phyloP scores from a whole-genome alignment of 2,888 invertebrate genomes.

The Synergus laeviventris region DNA sequence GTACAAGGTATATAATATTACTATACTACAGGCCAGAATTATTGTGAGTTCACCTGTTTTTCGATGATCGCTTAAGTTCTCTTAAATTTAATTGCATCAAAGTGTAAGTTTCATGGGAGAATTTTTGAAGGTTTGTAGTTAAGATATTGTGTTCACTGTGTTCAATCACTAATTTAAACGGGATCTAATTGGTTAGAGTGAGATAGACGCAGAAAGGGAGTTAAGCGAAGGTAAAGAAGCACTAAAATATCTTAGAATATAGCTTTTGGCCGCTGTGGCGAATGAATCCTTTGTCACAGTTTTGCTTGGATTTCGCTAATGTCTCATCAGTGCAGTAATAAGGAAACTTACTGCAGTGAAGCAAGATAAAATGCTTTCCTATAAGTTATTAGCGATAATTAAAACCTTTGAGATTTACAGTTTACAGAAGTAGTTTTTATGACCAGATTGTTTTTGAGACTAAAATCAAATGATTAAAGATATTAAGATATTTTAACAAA shows the following conservation, averaged over 20 bases:
- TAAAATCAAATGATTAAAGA: no score
- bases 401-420: no score
- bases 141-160: conserved; percentile 1
- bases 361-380: conserved; percentile 18
- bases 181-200: neutral
- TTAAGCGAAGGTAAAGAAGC: conserved; percentile 27
- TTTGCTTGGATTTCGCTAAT: conserved; percentile 13
- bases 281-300: conserved; percentile 28
- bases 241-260: neutral
- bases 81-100: no score
- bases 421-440: no score
- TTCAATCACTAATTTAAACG: conserved; percentile 5
- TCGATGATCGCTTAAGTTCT: no score
- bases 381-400: neutral
- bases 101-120: neutral
- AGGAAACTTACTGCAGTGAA: conserved; percentile 3
- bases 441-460: no score
- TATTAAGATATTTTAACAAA: no score
- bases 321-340: neutral
- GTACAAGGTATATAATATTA: no score
- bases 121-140: conserved; percentile 8
- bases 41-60: no score
- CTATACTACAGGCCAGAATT: no score
- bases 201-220: conserved; percentile 21
- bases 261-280: conserved; percentile 15